Base-by-base conservation (phyloP, 2,888 invertebrate species). In the Phyllotreta cruciferae region DNA sequence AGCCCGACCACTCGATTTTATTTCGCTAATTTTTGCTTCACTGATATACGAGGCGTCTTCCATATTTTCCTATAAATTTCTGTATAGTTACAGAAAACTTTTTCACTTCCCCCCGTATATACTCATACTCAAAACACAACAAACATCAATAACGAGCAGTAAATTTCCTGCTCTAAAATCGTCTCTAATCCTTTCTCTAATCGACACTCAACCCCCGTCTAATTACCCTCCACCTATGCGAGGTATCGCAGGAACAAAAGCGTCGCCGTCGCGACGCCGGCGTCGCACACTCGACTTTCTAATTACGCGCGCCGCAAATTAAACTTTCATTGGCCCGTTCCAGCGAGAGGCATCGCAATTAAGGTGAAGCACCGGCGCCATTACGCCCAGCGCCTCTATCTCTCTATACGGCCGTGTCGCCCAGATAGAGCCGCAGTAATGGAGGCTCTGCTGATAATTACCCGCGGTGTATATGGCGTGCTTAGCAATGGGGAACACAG, bases 271-370 rank as follows among this genome's bases (percentile, higher is more conserved):
- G 24, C 24, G 24, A 24, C 24, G 24, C 24, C 24, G n/a, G 37
- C 55, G 54, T 58, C 56, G 77, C 77, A 78, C 78, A 79, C 77
- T 78, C 78, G 73, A 56, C 74, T 77, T 78, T 80, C 81, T 81
- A 81, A 81, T 81, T 81, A 81, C 80, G 77, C 74, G 73, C 2
- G 74, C 81, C 81, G 75, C 81, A 80, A 81, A 81, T 81, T 81
- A 81, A 81, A 81, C 80, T 81, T 81, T 81, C 81, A 80, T 80
- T 80, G 79, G 78, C 79, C 76, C 76, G 81, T 81, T 81, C 80
- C 79, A 80, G 81, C 81, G 79, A 78, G 75, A 60, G n/a, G n/a
- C n/a, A 60, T 77, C 79, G 79, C 80, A 80, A 81, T 81, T 81
- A 81, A 81, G 80, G 66, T 78, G 77, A 76, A 78, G 75, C 75